A percentile compares a stretch with the other conserved stretches of the same genome.
These are phyloP conservation scores for Trichonephila clavata DNA, from an alignment of 1,140 invertebrate genomes.

Conservation along the genomic window DNA sequence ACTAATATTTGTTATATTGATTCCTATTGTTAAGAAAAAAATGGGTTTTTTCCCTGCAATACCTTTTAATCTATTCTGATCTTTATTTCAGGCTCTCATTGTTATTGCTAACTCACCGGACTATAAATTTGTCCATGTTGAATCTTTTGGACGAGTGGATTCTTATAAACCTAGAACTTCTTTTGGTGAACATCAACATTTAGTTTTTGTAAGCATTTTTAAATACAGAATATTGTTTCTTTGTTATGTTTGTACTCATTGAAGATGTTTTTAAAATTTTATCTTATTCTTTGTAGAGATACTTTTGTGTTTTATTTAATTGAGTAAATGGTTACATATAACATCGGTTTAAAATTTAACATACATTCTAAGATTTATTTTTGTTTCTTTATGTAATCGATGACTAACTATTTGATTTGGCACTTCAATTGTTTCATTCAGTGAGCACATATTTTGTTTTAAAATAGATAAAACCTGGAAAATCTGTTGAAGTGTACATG, in stretches of 20 bases:
- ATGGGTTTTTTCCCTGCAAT: neutral
- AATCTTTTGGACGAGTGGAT: conserved; percentile 91
- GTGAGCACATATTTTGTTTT: too few species aligned
- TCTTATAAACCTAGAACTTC: conserved; percentile 89
- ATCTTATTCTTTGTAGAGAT: too few species aligned
- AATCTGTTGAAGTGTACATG: conserved; percentile 87
- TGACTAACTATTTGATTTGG: too few species aligned
- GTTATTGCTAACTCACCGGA: conserved; percentile 91
- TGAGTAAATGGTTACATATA: too few species aligned
- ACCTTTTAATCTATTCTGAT: too few species aligned
- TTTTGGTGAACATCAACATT: conserved; percentile 95
- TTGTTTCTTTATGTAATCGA: too few species aligned
- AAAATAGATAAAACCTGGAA: conserved; percentile 80
- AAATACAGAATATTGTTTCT: neutral
- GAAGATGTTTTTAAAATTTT: neutral
- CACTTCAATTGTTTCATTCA: too few species aligned
- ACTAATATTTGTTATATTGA: neutral
- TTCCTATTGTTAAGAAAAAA: neutral
- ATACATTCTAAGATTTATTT: too few species aligned
- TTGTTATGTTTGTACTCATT: neutral
- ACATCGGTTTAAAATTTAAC: too few species aligned
- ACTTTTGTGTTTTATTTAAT: too few species aligned
- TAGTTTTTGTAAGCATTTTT: conserved; percentile 91
- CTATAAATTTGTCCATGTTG: conserved; percentile 97
- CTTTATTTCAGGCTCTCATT: conserved; percentile 82